Base-by-base conservation (phyloP, 1,140 invertebrate genomes). In the Nymphalis io region DNA sequence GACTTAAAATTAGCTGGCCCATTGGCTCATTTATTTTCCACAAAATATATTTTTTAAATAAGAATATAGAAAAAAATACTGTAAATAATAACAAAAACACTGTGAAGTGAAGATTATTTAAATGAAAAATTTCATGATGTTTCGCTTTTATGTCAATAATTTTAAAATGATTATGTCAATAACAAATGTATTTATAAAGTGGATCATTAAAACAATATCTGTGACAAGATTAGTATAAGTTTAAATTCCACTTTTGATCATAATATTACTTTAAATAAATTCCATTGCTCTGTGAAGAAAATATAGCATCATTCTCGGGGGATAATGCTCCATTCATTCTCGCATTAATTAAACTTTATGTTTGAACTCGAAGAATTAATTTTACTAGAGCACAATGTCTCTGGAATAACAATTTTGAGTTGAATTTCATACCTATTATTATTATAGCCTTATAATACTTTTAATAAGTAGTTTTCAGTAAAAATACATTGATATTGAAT, bases 281-380 rank as follows among this genome's bases (percentile, higher is more conserved):
- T 59, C 18, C 20, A 53, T 18, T 44, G 40, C 18, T 55, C 33
- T 55, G 59, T 60, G 11, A 66, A 20, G 62, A 61, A 60, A 74
- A 74, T 70, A 60, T 61, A 72, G 60, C 40, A 74, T 67, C 60
- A 72, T 74, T 64, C 60, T 60, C 48, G 18, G 23, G 55, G 63
- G 55, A 68, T 69, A 67, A 72, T 67, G 63, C 44, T 59, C 66
- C 60, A 68, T 74, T 74, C 63, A 74, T 68, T 72, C 61, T 13
- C 51, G 60, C 64, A 75, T 73, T 75, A 78, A 78, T 73, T 75
- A 74, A 78, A 75, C 73, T 70, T 75, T 75, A 78, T 68, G 60
- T 70, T 57, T 67, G 39, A 71, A 73, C 73, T 74, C 68, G 46
- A 70, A 51, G 40, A 67, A 70, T 70, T 65, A 48, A 71, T 60